Conservation (phyloP, 2,113 vertebrate genomes). For the Vidua chalybeata region DNA sequence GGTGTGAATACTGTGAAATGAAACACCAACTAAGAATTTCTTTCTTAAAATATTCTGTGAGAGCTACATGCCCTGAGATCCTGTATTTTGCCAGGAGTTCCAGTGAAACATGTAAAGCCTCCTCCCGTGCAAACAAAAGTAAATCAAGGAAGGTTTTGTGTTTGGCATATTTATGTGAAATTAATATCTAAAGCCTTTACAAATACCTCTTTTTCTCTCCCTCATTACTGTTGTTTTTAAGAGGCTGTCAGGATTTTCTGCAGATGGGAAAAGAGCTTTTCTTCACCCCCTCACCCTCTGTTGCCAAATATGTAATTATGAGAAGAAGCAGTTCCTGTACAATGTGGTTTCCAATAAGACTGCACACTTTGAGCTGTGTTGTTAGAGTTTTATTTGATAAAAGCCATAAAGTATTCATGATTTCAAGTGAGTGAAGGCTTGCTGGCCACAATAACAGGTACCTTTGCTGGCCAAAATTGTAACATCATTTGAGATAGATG, state of each 20-base stretch:
- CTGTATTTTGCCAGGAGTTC: not conserved
- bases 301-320: slow-evolving; percentile 38
- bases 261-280: slow-evolving; percentile 63
- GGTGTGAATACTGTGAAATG: not conserved
- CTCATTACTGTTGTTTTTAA: slow-evolving; percentile 27
- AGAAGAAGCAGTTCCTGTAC: slow-evolving; percentile 48
- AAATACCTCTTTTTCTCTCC: not conserved
- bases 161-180: not conserved
- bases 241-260: slow-evolving; percentile 44
- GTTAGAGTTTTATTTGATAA: not conserved
- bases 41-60: not conserved
- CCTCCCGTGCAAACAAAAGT: not conserved
- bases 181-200: not conserved
- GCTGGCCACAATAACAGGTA: not conserved
- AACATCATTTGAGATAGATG: not conserved
- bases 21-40: not conserved
- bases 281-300: slow-evolving; percentile 70
- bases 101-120: not conserved
- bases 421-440: not conserved
- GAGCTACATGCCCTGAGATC: not conserved
- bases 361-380: not conserved
- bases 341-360: not conserved
- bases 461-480: not conserved
- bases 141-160: not conserved
- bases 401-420: not conserved